Base-by-base conservation (phyloP, 2,888 invertebrate genomes). In the Yponomeuta sedellus region DNA sequence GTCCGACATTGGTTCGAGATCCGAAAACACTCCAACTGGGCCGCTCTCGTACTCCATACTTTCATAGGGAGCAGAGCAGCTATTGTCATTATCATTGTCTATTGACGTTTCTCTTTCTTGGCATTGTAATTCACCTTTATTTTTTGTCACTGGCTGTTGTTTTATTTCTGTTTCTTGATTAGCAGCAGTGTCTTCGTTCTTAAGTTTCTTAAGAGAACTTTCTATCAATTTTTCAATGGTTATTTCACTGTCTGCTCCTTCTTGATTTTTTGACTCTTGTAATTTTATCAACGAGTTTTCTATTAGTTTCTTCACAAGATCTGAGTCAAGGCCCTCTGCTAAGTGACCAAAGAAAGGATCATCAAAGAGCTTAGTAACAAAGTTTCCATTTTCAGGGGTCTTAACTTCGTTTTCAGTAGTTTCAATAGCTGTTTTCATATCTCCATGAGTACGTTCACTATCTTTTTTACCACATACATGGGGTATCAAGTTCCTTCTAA, bases 61-160 rank as follows among this genome's bases (percentile, higher is more conserved):
- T 87, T 95, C 95, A 85, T 95, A 95, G 83, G 94, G 94, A 81
- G 94, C 94, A 75, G 94, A 94, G 86, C 93, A 93, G 87, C 92
- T 90, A 79, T 92, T 93, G 70, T 92, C 82, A 84, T 92, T 83
- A 72, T 92, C 82, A 84, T 92, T 83, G 72, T 81, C 85, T 70
- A 75, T 74, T 65, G 78, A 71, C 67, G 77, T 73, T 69, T 82
- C 79, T 66, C 67, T 74, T 68, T 78, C 72, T 72, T 79, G 79
- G 68, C 76, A 78, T 34, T 61, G n/a, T 64, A 72, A 74, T 67
- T 75, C 75, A 66, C 71, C 72, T 68, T 76, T 79, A 70, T 71
- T 73, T 62, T 61, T 34, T 77, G 74, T 69, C 77, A 81, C 71
- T 75, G 74, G 74, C 70, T 78, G 77, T 39, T 70, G 69, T 67